Evolutionary conservation across 2,797 vertebrate genomes (phyloP).

Genomic region (Pangasius djambal): DNA sequence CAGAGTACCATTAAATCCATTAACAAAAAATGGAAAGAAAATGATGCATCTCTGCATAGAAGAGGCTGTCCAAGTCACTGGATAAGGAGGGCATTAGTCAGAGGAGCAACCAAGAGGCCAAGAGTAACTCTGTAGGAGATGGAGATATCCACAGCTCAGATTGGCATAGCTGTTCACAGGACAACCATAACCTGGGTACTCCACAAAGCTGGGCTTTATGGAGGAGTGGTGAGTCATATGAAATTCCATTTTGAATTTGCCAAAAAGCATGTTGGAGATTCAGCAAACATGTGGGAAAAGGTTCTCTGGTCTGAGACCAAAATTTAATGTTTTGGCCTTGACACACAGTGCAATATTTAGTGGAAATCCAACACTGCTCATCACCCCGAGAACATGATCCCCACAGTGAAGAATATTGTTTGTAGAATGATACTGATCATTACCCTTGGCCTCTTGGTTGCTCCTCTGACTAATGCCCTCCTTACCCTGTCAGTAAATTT

Average conservation of each 20-base stretch:
- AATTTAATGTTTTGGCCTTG: background rate
- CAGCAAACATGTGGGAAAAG: background rate
- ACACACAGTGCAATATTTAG: background rate
- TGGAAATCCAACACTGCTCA: background rate
- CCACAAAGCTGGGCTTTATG: background rate
- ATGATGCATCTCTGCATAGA: background rate
- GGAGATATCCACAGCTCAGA: background rate
- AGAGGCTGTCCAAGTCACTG: too few relatives aligned
- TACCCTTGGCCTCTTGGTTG: background rate
- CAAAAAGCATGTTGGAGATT: background rate
- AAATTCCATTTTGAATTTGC: slow-evolving; percentile 7
- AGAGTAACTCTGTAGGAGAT: background rate
- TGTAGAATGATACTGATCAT: background rate
- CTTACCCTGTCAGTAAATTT: background rate
- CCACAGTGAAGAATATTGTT: background rate
- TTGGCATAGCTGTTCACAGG: background rate
- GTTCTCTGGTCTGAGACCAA: background rate
- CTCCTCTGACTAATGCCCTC: background rate
- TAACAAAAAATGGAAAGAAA: background rate
- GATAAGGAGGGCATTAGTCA: background rate
- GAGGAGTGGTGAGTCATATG: background rate
- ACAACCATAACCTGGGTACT: background rate
- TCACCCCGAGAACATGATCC: background rate
- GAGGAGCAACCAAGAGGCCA: background rate
- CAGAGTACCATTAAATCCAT: background rate